Conservation (phyloP, 1,140 invertebrate genomes). For the Heliconius eleuchia region DNA sequence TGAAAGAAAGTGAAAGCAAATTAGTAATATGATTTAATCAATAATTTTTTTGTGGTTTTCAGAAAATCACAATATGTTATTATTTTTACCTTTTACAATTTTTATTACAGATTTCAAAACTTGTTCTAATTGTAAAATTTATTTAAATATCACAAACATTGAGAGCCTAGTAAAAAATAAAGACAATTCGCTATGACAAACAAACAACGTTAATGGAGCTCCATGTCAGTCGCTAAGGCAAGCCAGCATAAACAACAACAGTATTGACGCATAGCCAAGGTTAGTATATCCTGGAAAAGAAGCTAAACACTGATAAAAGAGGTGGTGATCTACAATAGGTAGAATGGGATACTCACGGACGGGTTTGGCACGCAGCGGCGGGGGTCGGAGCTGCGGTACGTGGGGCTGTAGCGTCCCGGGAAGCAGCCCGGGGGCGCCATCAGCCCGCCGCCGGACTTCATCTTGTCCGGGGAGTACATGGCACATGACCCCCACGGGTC, state of each 20-base stretch:
- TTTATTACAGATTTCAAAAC: background rate
- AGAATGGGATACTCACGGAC: slow-evolving; percentile 67
- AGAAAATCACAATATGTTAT: background rate
- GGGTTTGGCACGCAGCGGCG: slow-evolving; percentile 78
- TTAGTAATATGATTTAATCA: background rate
- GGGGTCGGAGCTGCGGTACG: slow-evolving; percentile 75
- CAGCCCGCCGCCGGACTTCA: slow-evolving; percentile 79
- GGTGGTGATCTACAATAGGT: background rate
- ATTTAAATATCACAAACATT: background rate
- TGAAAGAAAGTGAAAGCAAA: background rate
- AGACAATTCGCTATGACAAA: slow-evolving; percentile 38
- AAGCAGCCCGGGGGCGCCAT: slow-evolving; percentile 80
- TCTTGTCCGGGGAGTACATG: slow-evolving; percentile 81
- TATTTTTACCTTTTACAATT: background rate
- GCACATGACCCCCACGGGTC: slow-evolving; percentile 81
- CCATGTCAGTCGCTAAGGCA: slow-evolving; percentile 52
- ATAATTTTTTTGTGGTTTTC: background rate
- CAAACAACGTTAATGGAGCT: slow-evolving; percentile 40
- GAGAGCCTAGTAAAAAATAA: slow-evolving; percentile 32
- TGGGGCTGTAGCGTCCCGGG: slow-evolving; percentile 78
- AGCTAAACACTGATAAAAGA: background rate
- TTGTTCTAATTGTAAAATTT: background rate
- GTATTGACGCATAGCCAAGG: slow-evolving; percentile 48
- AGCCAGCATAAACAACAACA: slow-evolving; percentile 47
- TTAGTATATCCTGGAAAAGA: slow-evolving; percentile 39